Evolutionary conservation across 64 coral and sea anemone species (phyloP).

Genomic region (Pocillopora damicornis): DNA sequence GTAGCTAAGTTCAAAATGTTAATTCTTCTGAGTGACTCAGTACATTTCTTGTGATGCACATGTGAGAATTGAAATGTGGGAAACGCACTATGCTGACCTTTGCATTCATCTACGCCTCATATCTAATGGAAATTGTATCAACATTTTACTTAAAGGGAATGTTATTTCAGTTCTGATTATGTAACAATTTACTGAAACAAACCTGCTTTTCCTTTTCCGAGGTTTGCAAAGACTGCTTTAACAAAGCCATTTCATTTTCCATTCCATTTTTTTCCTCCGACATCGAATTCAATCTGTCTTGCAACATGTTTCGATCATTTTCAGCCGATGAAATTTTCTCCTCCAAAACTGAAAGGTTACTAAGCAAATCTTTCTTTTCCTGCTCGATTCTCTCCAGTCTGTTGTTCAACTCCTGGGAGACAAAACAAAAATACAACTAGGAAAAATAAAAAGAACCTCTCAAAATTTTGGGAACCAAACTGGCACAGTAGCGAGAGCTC

Average conservation of each 20-base stretch:
- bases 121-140: too few species aligned
- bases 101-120: too few species aligned
- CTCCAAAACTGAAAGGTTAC: neutral
- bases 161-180: too few species aligned
- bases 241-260: constrained; percentile 19
- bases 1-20: too few species aligned
- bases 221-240: constrained; percentile 30
- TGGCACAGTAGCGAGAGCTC: too few species aligned
- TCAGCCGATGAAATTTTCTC: constrained; percentile 18
- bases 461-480: too few species aligned
- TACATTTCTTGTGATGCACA: too few species aligned
- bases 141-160: too few species aligned
- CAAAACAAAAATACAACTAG: neutral
- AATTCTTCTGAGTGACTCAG: too few species aligned
- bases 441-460: neutral
- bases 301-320: constrained; percentile 12
- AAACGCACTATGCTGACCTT: too few species aligned
- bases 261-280: constrained; percentile 24
- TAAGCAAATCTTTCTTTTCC: constrained; percentile 19
- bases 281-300: constrained; percentile 11
- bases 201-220: constrained; percentile 50
- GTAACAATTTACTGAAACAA: neutral
- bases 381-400: neutral
- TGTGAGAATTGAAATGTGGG: too few species aligned
- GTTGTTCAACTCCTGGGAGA: constrained; percentile 14